Percentiles rank a stretch among this genome's conserved stretches.
Evolutionary conservation across 2,888 invertebrate genomes (phyloP).

Genomic region (Lycocerus yunnanus): DNA sequence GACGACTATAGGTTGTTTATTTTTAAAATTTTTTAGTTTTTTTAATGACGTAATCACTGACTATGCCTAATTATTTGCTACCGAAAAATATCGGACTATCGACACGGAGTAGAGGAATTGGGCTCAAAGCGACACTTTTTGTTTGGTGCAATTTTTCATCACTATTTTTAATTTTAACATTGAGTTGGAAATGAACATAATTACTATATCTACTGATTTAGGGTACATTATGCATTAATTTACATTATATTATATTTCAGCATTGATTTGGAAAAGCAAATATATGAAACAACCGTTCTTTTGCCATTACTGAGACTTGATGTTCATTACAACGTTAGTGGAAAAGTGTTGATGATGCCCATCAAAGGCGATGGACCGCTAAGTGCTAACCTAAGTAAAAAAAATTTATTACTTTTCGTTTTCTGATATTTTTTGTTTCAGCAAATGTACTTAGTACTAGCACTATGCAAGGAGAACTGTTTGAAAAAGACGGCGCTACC

Average conservation of each 20-base stretch:
- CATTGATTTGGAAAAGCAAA: conserved; percentile 49
- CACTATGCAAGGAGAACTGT: conserved; percentile 44
- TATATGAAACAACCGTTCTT: conserved; percentile 54
- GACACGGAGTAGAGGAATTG: too few species aligned
- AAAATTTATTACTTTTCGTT: conserved; percentile 33
- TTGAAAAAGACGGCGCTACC: conserved; percentile 53
- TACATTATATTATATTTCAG: conserved; percentile 40
- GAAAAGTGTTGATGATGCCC: conserved; percentile 59
- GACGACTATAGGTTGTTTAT: too few species aligned
- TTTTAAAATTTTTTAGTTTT: too few species aligned
- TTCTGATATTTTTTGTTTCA: conserved; percentile 30
- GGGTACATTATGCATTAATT: too few species aligned
- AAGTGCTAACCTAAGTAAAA: conserved; percentile 61
- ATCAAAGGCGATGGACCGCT: conserved; percentile 61
- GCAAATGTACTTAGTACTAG: conserved; percentile 46
- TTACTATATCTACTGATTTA: too few species aligned
- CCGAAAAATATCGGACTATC: too few species aligned
- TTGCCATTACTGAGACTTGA: conserved; percentile 59
- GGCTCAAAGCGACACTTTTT: too few species aligned
- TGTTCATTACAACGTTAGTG: conserved; percentile 60
- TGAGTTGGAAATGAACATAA: too few species aligned
- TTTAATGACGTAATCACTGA: too few species aligned
- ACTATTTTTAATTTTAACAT: too few species aligned
- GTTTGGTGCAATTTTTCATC: too few species aligned
- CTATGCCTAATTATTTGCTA: too few species aligned